A percentile compares a stretch with the other conserved stretches of the same genome.
These are phyloP conservation scores for Nephrotoma appendiculata DNA, from an alignment of 2,888 invertebrate genomes.

Conservation along the genomic window DNA sequence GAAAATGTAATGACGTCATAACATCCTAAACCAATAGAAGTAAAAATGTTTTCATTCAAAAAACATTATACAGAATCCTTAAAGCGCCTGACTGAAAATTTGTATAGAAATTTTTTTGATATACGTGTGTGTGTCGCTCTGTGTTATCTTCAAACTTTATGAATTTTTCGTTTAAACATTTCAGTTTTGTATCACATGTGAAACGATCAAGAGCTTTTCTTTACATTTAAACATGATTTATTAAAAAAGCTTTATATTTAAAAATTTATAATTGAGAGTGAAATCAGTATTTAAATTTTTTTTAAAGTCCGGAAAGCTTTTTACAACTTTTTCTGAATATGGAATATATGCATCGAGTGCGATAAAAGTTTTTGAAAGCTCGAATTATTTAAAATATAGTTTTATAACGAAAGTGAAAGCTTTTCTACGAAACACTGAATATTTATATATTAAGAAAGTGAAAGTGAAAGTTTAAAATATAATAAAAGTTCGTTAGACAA, in stretches of 20 bases:
- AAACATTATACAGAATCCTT: constrained; percentile 5
- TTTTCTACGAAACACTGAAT: not conserved
- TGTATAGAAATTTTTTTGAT: not conserved
- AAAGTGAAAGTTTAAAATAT: not conserved
- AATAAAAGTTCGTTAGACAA: not conserved
- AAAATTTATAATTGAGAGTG: not conserved
- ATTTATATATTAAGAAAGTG: not conserved
- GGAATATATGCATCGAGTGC: not conserved
- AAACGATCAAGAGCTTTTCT: not conserved
- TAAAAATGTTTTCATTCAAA: constrained; percentile 4
- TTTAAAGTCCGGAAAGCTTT: not conserved
- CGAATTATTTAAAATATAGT: not conserved
- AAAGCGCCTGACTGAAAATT: constrained; percentile 3
- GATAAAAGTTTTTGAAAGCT: not conserved
- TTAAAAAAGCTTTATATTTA: not conserved
- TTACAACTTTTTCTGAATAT: not conserved
- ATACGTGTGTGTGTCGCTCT: not conserved
- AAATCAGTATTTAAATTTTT: not conserved
- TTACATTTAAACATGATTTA: not conserved
- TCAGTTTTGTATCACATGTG: constrained; percentile 6
- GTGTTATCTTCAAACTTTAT: not conserved
- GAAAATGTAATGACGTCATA: constrained; percentile 6
- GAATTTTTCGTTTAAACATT: not conserved
- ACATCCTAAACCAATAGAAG: constrained; percentile 4
- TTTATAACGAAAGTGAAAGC: not conserved